These are phyloP conservation scores for Baccha elongata DNA, from an alignment of 2,888 invertebrate genomes.

Conservation along the genomic window DNA sequence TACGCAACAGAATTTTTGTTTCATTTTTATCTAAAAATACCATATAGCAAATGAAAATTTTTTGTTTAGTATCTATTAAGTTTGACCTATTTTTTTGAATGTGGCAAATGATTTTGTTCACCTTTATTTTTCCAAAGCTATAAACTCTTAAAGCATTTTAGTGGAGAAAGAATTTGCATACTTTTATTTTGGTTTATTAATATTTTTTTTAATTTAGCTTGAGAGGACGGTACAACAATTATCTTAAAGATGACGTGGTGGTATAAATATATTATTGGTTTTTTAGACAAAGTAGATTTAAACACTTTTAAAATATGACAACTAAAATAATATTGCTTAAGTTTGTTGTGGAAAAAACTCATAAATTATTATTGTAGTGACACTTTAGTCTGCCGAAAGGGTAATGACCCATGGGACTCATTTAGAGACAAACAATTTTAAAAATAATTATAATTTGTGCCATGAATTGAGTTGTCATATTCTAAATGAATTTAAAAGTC, in stretches of 20 bases:
- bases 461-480: slow-evolving; percentile 1
- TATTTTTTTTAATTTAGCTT: not conserved
- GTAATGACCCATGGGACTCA: not conserved
- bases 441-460: slow-evolving; percentile 6
- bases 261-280: not conserved
- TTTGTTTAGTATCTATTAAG: slow-evolving; percentile 27
- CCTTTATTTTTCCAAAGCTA: slow-evolving; percentile 12
- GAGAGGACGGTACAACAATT: not conserved
- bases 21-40: slow-evolving; percentile 48
- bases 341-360: not conserved
- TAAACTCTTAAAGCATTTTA: slow-evolving; percentile 10
- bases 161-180: not conserved
- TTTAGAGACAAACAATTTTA: not conserved
- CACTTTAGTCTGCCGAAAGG: not conserved
- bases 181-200: not conserved
- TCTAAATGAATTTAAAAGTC: slow-evolving; percentile 1
- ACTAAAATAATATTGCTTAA: not conserved
- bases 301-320: not conserved
- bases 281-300: slow-evolving; percentile 8
- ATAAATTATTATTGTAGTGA: not conserved
- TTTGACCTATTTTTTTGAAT: slow-evolving; percentile 54
- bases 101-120: slow-evolving; percentile 32
- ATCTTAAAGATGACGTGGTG: not conserved
- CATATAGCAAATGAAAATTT: slow-evolving; percentile 15
- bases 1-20: not conserved